These are phyloP conservation scores for Amazonetta brasiliensis DNA, from an alignment of 2,797 vertebrate species.

Conservation along the genomic window DNA sequence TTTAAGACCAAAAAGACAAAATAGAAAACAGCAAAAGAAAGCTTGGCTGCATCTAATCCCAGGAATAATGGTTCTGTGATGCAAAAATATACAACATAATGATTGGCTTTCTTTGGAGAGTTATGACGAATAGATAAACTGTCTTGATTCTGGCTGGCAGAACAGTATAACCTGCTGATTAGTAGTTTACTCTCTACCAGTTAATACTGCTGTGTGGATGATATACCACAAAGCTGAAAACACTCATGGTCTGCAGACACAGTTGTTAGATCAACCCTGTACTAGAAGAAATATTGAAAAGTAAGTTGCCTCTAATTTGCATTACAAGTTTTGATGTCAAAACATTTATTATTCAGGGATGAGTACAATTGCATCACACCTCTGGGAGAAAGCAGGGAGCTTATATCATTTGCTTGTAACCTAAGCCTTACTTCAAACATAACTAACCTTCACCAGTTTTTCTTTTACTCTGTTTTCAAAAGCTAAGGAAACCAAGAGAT, in stretches of 20 bases:
- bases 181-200: not conserved
- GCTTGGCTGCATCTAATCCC: not conserved
- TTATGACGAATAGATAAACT: not conserved
- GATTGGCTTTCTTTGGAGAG: not conserved
- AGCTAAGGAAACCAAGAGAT: not conserved
- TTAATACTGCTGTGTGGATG: not conserved
- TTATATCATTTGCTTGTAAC: not conserved
- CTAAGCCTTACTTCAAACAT: not conserved
- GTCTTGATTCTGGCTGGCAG: not conserved
- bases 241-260: not conserved
- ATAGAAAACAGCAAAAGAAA: not conserved
- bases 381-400: not conserved
- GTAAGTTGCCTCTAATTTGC: not conserved
- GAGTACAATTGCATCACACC: not conserved
- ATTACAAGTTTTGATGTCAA: not conserved
- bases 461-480: slow-evolving; percentile 1
- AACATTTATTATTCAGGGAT: not conserved
- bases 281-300: not conserved
- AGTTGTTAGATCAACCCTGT: not conserved
- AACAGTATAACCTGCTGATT: not conserved
- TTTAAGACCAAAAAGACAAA: not conserved
- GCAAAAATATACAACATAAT: not conserved
- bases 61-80: not conserved
- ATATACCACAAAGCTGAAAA: not conserved
- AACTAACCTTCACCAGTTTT: not conserved